Conservation (phyloP, 2,888 invertebrate species). For the Eristalis tenax region DNA sequence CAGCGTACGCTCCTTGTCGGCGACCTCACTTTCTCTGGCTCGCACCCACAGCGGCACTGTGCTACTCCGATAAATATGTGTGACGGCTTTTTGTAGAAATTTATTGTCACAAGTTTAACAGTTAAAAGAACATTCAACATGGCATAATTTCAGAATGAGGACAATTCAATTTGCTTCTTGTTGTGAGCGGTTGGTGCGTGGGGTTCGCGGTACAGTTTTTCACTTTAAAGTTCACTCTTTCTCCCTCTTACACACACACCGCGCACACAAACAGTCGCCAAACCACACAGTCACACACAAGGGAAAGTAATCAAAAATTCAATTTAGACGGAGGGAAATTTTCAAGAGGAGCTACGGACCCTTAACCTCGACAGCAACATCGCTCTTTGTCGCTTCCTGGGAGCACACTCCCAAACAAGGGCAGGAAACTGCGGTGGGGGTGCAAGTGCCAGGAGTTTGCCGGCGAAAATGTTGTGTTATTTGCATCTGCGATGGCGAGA, state of each 20-base stretch:
- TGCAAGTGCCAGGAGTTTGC: slow-evolving; percentile 40
- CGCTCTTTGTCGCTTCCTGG: slow-evolving; percentile 48
- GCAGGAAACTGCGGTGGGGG: background rate
- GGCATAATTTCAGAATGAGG: slow-evolving; percentile 69
- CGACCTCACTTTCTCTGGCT: background rate
- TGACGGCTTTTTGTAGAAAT: slow-evolving; percentile 45
- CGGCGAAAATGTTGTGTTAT: slow-evolving; percentile 47
- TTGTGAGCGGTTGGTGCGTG: background rate
- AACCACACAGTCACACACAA: background rate
- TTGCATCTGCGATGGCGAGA: slow-evolving; percentile 58
- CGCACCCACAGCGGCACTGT: background rate
- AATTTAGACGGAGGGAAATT: slow-evolving; percentile 66
- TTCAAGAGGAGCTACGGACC: slow-evolving; percentile 49
- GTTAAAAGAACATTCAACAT: slow-evolving; percentile 68
- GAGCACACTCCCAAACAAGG: background rate
- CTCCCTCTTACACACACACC: background rate
- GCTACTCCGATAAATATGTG: slow-evolving; percentile 13
- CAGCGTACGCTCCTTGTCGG: slow-evolving; percentile 25
- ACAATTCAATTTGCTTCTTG: slow-evolving; percentile 66
- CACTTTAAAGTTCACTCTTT: slow-evolving; percentile 20
- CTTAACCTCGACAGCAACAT: slow-evolving; percentile 66
- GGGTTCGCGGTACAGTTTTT: slow-evolving; percentile 16
- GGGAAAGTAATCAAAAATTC: slow-evolving; percentile 69
- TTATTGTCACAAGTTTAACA: slow-evolving; percentile 67
- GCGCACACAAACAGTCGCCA: background rate